Evolutionary conservation across 2,888 invertebrate genomes (phyloP).

Genomic region (Silvanus unidentatus): DNA sequence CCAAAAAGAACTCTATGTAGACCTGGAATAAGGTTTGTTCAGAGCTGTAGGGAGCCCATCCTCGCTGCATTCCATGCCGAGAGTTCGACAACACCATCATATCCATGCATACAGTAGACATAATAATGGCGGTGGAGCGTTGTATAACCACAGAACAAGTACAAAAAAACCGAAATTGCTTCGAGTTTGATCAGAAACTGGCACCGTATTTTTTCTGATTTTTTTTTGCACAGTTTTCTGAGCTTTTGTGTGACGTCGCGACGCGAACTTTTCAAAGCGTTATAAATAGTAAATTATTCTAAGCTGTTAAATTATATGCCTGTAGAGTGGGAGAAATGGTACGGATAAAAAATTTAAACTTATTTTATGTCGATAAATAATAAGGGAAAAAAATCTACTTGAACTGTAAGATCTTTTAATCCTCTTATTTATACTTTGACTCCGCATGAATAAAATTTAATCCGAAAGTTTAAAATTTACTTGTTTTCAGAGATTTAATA

Average conservation of each 20-base stretch:
- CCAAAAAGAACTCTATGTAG: too few relatives aligned
- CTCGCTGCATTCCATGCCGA: conserved; percentile 4
- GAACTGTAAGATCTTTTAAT: too few relatives aligned
- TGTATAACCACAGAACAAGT: neutral
- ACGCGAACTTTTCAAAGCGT: neutral
- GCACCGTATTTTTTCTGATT: too few relatives aligned
- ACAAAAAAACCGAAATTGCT: neutral
- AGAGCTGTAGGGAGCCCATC: neutral
- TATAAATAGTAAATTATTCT: too few relatives aligned
- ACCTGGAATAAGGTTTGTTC: neutral
- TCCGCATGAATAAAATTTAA: neutral
- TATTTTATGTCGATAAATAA: too few relatives aligned
- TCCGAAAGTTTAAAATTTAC: neutral
- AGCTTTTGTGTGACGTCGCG: neutral
- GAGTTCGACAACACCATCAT: conserved; percentile 9
- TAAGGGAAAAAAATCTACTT: too few relatives aligned
- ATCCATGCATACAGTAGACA: conserved; percentile 10
- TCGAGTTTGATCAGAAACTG: conserved; percentile 4
- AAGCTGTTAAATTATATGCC: too few relatives aligned
- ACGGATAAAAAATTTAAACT: too few relatives aligned
- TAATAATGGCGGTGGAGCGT: conserved; percentile 14
- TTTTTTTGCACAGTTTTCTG: too few relatives aligned
- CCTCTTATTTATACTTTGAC: too few relatives aligned
- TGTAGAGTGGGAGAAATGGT: too few relatives aligned
- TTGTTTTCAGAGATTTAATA: neutral